Evolutionary conservation across 2,113 vertebrate genomes (phyloP).

Genomic region (Cochlearius cochlearius): DNA sequence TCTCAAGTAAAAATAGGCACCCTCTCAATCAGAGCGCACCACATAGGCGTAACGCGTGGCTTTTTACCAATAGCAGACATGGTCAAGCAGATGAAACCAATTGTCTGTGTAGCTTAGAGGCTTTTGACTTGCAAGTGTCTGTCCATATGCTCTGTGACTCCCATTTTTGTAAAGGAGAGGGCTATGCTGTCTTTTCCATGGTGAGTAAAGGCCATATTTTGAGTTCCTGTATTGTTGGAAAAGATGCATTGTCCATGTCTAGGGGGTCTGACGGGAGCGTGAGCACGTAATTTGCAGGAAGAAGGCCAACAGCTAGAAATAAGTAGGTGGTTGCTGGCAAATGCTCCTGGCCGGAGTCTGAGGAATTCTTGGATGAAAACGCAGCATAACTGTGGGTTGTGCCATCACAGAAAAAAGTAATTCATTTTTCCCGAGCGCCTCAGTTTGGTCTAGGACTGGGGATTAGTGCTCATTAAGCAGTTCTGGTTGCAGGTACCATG

Average conservation of each 20-base stretch:
- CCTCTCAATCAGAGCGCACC: rapidly evolving
- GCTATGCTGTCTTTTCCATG: background rate
- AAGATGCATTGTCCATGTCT: rapidly evolving
- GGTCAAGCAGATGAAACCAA: background rate
- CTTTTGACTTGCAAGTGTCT: background rate
- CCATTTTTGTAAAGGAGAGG: background rate
- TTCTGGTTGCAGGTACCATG: background rate
- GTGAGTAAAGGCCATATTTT: background rate
- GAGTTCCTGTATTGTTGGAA: background rate
- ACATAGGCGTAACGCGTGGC: background rate
- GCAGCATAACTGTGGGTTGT: background rate
- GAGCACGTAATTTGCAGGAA: background rate
- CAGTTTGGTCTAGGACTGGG: background rate
- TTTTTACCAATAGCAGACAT: background rate
- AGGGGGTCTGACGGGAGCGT: background rate
- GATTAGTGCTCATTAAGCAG: background rate
- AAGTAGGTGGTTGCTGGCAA: background rate
- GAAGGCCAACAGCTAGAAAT: background rate
- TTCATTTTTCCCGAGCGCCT: background rate
- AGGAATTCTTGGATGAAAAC: background rate
- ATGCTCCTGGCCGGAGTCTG: background rate
- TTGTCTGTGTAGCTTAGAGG: background rate
- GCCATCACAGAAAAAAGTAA: background rate
- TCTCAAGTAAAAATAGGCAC: background rate
- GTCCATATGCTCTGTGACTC: background rate